These are phyloP conservation scores for Sylvicola cinctus DNA, from an alignment of 2,888 invertebrate species.

Conservation along the genomic window DNA sequence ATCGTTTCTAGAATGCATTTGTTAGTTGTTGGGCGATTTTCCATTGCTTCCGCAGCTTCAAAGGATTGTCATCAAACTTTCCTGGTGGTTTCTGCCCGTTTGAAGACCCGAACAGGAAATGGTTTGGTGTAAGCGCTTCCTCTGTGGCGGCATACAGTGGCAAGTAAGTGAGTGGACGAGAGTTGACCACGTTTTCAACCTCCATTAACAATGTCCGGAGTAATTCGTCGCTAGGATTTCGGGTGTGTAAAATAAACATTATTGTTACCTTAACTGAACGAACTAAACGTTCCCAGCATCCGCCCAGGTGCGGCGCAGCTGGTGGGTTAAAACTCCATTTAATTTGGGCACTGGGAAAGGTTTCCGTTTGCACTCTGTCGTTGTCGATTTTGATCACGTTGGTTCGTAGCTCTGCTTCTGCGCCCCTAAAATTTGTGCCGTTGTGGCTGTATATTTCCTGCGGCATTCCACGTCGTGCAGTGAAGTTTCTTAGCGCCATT, in stretches of 20 bases:
- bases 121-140: slow-evolving; percentile 12
- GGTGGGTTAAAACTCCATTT: slow-evolving; percentile 11
- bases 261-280: slow-evolving; percentile 9
- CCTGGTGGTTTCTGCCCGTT: slow-evolving; percentile 8
- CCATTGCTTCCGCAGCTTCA: slow-evolving; percentile 6
- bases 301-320: slow-evolving; percentile 9
- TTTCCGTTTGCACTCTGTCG: too few species aligned
- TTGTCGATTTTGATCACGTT: too few species aligned
- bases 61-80: too few species aligned
- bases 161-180: too few species aligned
- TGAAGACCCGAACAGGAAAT: slow-evolving; percentile 10
- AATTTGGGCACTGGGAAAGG: slow-evolving; percentile 3
- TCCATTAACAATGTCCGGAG: slow-evolving; percentile 5
- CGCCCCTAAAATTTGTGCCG: background rate
- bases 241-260: slow-evolving; percentile 6
- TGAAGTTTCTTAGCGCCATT: too few species aligned
- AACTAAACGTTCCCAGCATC: slow-evolving; percentile 9
- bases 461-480: too few species aligned
- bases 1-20: too few species aligned
- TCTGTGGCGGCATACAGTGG: slow-evolving; percentile 7
- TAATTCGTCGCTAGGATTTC: slow-evolving; percentile 9
- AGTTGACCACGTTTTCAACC: slow-evolving; percentile 10
- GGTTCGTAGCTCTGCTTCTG: background rate
- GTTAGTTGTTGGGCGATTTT: too few species aligned
- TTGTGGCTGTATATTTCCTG: too few species aligned